These are phyloP conservation scores for Rugalucina vietnamica DNA, from an alignment of 2,888 invertebrate species.

Conservation along the genomic window DNA sequence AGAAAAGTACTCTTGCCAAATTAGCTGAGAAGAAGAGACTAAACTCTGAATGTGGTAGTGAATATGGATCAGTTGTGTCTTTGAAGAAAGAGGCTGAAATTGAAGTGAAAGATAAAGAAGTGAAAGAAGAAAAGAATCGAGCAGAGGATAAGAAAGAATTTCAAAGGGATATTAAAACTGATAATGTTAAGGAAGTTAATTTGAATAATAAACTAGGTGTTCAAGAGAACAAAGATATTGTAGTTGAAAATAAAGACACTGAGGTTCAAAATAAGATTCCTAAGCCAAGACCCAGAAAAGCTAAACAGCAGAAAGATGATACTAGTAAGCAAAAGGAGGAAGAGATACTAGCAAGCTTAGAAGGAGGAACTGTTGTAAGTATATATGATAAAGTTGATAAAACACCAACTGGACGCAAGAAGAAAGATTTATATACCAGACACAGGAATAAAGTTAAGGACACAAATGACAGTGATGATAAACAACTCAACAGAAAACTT, in stretches of 20 bases:
- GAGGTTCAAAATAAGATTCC: slow-evolving; percentile 15
- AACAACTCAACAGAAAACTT: slow-evolving; percentile 46
- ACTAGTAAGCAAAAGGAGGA: slow-evolving; percentile 23
- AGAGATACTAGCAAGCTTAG: slow-evolving; percentile 28
- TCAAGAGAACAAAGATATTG: neutral
- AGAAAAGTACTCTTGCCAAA: slow-evolving; percentile 77
- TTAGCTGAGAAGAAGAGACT: slow-evolving; percentile 72
- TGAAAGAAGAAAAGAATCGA: neutral
- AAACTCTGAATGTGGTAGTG: slow-evolving; percentile 70
- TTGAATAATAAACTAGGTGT: neutral
- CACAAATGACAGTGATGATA: slow-evolving; percentile 25
- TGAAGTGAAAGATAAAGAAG: slow-evolving; percentile 19
- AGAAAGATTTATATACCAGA: slow-evolving; percentile 23
- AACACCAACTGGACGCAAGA: slow-evolving; percentile 44
- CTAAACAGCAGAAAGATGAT: neutral
- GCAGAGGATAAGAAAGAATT: slow-evolving; percentile 1
- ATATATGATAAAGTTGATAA: slow-evolving; percentile 60
- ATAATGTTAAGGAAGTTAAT: slow-evolving; percentile 5
- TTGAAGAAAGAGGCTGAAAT: slow-evolving; percentile 35
- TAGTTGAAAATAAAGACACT: slow-evolving; percentile 6
- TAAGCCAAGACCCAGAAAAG: slow-evolving; percentile 55
- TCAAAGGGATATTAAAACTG: neutral
- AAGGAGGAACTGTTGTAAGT: slow-evolving; percentile 50
- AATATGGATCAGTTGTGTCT: slow-evolving; percentile 71
- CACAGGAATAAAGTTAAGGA: slow-evolving; percentile 20